phyloP scores from a whole-genome alignment of 2,113 vertebrate species.

The Ceuthmochares aereus region DNA sequence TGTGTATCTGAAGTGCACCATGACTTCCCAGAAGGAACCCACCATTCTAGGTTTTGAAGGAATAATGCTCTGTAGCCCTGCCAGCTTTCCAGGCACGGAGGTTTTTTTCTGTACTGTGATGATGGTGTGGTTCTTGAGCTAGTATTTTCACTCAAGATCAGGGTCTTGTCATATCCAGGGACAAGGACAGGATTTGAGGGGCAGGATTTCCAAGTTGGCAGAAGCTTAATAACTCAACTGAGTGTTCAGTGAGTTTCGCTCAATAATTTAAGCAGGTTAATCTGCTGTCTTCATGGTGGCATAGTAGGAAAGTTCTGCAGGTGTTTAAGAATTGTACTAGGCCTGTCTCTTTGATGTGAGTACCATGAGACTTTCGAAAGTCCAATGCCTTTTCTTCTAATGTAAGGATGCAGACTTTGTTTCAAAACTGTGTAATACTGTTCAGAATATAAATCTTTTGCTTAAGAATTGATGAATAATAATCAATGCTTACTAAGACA shows the following conservation, averaged over 20 bases:
- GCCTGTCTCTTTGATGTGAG: neutral
- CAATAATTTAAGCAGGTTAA: neutral
- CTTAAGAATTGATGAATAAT: neutral
- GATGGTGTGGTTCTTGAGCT: neutral
- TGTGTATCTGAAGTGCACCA: neutral
- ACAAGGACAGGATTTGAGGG: neutral
- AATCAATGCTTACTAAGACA: neutral
- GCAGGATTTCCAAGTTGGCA: neutral
- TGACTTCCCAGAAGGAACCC: accelerated
- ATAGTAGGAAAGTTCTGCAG: neutral
- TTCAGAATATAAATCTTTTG: neutral
- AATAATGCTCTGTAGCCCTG: neutral
- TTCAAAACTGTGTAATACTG: neutral
- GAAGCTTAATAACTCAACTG: neutral
- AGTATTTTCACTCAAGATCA: neutral
- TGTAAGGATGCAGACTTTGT: neutral
- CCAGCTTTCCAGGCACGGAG: neutral
- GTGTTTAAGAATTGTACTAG: neutral
- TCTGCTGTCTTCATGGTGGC: neutral
- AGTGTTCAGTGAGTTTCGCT: neutral
- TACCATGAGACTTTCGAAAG: neutral
- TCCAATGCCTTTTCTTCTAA: neutral
- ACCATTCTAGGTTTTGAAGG: neutral
- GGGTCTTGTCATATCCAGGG: neutral
- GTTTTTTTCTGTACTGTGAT: neutral